Evolutionary conservation across 2,797 vertebrate genomes (phyloP), one percentile per base, ranked within the genome.

Genomic region (Sebastes flavidus): DNA sequence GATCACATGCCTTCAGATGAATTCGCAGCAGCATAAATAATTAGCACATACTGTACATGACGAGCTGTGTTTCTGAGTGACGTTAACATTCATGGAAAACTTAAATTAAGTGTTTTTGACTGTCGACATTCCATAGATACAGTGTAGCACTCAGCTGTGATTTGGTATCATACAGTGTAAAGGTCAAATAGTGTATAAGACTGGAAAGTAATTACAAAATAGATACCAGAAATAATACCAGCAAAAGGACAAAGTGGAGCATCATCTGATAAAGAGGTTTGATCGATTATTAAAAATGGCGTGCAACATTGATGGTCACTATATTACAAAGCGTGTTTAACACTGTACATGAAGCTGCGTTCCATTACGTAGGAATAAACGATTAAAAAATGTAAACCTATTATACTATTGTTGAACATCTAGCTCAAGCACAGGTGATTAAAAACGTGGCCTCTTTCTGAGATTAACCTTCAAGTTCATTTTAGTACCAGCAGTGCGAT

Each of bases 101-200:
- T 2, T 27, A 65, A 58, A 68, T 2, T 6, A 56, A 60, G 56
- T 77, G 72, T 85, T 84, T 73, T 58, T 60, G 73, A 77, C 25
- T 27, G 56, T 24, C 34, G 65, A 89, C 76, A 88, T 75, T 87
- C 65, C 8, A 77, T 11, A 76, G 56, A 80, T 73, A 59, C 59
- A 74, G 66, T 75, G 73, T 36, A 75, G 77, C 83, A 85, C 78
- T 82, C 74, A 81, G 62, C 25, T 82, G 77, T 82, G 76, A 77
- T 91, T 90, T 87, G 75, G 84, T 81, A 77, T 88, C 75, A 66
- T 90, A 90, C 87, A 92, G 89, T 90, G 87, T 80, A 78, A 85
- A 87, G 84, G 88, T 87, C 88, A 81, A 72, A 80, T 70, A 77
- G 52, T 76, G 54, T 59, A 22, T 36, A 61, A 18, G 38, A 77